A percentile compares a stretch with the other conserved stretches of the same genome.
phyloP scores from a whole-genome alignment of 1,140 invertebrate species.

The Bradysia coprophila region DNA sequence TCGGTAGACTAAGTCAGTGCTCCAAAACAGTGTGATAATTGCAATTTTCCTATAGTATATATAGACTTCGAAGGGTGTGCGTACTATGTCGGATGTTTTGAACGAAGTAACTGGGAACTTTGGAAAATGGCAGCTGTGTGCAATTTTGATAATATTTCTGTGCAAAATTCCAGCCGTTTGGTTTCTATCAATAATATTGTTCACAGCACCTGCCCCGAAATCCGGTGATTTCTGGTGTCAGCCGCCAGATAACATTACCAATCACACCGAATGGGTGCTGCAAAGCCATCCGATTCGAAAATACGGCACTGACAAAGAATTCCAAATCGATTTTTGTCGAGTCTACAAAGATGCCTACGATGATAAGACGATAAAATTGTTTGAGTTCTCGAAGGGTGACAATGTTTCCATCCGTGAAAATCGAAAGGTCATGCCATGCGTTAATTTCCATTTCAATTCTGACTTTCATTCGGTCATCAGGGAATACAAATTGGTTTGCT shows the following conservation, averaged over 20 bases:
- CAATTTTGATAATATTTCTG: slow-evolving; percentile 21
- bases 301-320: too few species aligned
- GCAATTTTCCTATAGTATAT: too few species aligned
- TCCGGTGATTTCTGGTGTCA: slow-evolving; percentile 1
- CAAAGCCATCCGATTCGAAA: too few species aligned
- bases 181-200: slow-evolving; percentile 19
- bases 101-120: slow-evolving; percentile 19
- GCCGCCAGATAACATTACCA: neutral
- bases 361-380: slow-evolving; percentile 6
- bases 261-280: too few species aligned
- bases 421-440: slow-evolving; percentile 12
- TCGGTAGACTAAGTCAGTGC: too few species aligned
- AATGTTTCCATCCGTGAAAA: neutral
- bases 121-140: slow-evolving; percentile 22
- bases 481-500: slow-evolving; percentile 24
- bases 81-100: too few species aligned
- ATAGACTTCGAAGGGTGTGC: too few species aligned
- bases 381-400: slow-evolving; percentile 9
- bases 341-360: slow-evolving; percentile 14
- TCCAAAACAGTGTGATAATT: too few species aligned
- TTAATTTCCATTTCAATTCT: slow-evolving; percentile 12
- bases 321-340: slow-evolving; percentile 20
- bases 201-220: slow-evolving; percentile 1
- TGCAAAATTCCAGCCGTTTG: slow-evolving; percentile 25
- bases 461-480: slow-evolving; percentile 15